Conservation (phyloP, 2,888 invertebrate species). For the Pyrocoelia pectoralis region DNA sequence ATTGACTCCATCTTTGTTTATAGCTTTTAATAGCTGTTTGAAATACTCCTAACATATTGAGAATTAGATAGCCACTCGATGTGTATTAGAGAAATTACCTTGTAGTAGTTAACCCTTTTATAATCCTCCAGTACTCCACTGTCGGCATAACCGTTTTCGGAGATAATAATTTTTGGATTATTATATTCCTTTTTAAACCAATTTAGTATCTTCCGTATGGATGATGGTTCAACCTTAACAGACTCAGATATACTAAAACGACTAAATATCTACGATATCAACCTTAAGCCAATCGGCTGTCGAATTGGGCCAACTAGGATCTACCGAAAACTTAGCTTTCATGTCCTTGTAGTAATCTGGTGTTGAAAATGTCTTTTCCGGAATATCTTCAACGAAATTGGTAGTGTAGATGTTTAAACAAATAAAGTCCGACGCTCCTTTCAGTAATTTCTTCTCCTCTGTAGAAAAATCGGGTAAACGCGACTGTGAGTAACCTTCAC, state of each 20-base stretch:
- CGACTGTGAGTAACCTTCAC: slow-evolving; percentile 65
- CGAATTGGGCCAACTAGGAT: slow-evolving; percentile 5
- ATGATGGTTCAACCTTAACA: slow-evolving; percentile 13
- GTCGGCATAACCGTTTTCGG: slow-evolving; percentile 20
- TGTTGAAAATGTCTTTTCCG: background rate
- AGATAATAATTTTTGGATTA: slow-evolving; percentile 11
- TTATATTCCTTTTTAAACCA: slow-evolving; percentile 13
- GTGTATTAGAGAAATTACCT: background rate
- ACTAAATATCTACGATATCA: slow-evolving; percentile 2
- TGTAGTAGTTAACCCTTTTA: background rate
- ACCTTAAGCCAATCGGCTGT: slow-evolving; percentile 7
- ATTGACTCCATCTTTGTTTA: slow-evolving; percentile 44
- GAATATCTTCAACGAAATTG: slow-evolving; percentile 31
- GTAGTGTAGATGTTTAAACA: slow-evolving; percentile 62
- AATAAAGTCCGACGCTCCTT: slow-evolving; percentile 62
- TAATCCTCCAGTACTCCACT: slow-evolving; percentile 9
- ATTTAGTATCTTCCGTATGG: background rate
- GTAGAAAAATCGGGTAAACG: slow-evolving; percentile 65
- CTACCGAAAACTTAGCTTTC: background rate
- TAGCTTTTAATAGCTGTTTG: slow-evolving; percentile 43
- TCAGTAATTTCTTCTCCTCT: slow-evolving; percentile 57
- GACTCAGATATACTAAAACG: background rate
- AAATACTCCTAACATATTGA: slow-evolving; percentile 42
- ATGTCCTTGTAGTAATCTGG: slow-evolving; percentile 7
- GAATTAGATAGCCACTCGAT: background rate